Evolutionary conservation across 2,888 invertebrate species (phyloP), one percentile per base, ranked within the genome.

Genomic region (Ctena decussata): DNA sequence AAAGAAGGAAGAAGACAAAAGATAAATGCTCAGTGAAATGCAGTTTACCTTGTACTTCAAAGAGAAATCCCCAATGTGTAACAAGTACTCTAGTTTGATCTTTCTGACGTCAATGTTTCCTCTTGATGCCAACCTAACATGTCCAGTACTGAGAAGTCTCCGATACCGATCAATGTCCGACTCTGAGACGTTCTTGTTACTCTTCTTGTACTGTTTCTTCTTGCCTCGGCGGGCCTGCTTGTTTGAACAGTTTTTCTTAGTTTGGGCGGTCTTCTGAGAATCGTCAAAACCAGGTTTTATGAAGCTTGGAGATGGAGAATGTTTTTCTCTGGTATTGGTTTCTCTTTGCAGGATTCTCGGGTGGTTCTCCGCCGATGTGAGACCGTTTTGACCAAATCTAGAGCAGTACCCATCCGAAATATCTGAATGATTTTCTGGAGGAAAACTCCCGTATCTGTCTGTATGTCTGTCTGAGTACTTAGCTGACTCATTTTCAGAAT

Each of bases 41-140:
- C n/a, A n/a, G n/a, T 12, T 65, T 65, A 65, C 65, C 65, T 65
- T 65, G 24, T 65, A 65, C 35, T 65, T 65, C 35, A 65, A 6
- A 5, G 65, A 65, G 24, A 65, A 65, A 65, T 65, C 65, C 1
- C 65, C 65, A 35, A 65, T 65, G 18, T 65, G 65, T 18, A 65
- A 65, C 21, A 65, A 35, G 21, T 65, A 65, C 21, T 65, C 65
- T 35, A 65, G 65, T 21, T 35, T 65, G 30, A 65, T 11, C 1
- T 35, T 6, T 65, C 65, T 65, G 3, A 35, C 35, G 30, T 65
- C 65, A 35, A 65, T 3, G 35, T 35, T 32, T 1, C 65, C 65
- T 35, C 30, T 65, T 18, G 65, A 65, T 5, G 35, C 30, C 30
- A 65, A 21, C 65, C 35, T 65, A 1, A 35, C 65, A 2, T 65